Evolutionary conservation across 2,888 invertebrate genomes (phyloP).

Genomic region (Eudasyphora cyanicolor): DNA sequence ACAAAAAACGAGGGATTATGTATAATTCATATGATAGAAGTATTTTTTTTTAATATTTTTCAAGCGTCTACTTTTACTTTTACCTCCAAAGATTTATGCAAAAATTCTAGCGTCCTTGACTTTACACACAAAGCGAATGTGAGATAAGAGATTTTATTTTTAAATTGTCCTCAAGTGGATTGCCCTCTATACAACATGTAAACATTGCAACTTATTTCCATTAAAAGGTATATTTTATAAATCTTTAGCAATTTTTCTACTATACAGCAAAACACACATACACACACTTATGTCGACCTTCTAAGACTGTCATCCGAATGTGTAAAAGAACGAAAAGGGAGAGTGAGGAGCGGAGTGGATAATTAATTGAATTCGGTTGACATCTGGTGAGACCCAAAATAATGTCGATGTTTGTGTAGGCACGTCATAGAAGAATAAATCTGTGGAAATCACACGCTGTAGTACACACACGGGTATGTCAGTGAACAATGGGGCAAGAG

Average conservation of each 20-base stretch:
- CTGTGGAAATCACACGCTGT: not conserved
- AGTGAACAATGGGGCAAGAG: not conserved
- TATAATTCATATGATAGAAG: too few species aligned
- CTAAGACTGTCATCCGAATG: not conserved
- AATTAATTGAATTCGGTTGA: conserved; percentile 54
- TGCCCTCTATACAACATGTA: not conserved
- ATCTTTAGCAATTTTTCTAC: not conserved
- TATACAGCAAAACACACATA: not conserved
- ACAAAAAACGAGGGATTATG: too few species aligned
- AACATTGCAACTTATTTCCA: not conserved
- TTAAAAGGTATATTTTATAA: not conserved
- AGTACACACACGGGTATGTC: not conserved
- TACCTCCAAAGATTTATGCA: too few species aligned
- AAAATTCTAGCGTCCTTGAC: not conserved
- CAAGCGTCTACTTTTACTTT: too few species aligned
- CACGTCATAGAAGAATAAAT: not conserved
- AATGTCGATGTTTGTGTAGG: not conserved
- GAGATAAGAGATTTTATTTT: not conserved
- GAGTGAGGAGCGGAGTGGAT: conserved; percentile 19
- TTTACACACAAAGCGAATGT: not conserved
- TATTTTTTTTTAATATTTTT: too few species aligned
- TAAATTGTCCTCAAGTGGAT: not conserved
- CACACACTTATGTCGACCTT: too few species aligned
- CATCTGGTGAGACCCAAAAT: conserved; percentile 48
- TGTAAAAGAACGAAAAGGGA: not conserved